A percentile compares a stretch with the other conserved stretches of the same genome.
Evolutionary conservation across 2,113 vertebrate species (phyloP).

Genomic region (Malurus cyaneus): DNA sequence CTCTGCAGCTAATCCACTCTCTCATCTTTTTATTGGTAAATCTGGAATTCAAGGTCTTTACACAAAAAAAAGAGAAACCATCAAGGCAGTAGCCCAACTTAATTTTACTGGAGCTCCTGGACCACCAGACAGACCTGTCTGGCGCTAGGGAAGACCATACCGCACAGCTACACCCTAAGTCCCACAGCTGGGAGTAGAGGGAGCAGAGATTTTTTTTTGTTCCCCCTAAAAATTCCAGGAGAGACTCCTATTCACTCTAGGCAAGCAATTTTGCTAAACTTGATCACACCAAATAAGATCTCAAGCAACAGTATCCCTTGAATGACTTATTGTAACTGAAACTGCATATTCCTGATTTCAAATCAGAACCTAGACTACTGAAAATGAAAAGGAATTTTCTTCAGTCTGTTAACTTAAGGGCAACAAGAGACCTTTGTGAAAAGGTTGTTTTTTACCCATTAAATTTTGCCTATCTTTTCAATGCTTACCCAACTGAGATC

Average conservation of each 20-base stretch:
- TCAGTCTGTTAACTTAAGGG: neutral
- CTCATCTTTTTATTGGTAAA: neutral
- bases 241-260: neutral
- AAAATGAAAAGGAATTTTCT: neutral
- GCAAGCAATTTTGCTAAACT: neutral
- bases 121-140: neutral
- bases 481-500: slow-evolving; percentile 5
- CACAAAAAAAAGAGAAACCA: neutral
- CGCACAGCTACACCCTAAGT: neutral
- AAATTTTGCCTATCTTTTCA: slow-evolving; percentile 3
- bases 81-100: neutral
- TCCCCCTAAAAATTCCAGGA: neutral
- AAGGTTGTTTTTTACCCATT: neutral
- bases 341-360: neutral
- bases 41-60: neutral
- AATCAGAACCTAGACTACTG: neutral
- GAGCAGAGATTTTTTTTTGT: neutral
- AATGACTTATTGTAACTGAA: neutral
- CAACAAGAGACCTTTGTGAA: neutral
- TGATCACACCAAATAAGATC: neutral
- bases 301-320: neutral
- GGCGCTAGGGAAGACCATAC: neutral
- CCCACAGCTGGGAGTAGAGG: neutral
- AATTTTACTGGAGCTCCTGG: neutral
- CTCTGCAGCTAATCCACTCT: neutral